Evolutionary conservation across 1,140 invertebrate species (phyloP).

Genomic region (Drosophila mayri): DNA sequence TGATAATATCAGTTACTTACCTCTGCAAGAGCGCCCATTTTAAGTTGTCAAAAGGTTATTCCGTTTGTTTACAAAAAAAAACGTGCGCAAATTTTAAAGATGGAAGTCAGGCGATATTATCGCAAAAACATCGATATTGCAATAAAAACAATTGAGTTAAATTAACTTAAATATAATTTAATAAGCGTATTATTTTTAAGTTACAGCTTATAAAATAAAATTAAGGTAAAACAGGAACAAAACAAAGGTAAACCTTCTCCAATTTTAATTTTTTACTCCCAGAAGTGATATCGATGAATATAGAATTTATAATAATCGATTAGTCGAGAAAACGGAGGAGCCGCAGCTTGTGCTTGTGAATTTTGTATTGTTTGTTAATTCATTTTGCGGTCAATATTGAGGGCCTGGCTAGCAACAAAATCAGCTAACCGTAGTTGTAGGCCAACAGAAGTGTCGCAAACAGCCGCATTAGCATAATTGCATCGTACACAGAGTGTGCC

Average conservation of each 20-base stretch:
- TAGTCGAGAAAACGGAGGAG: conserved; percentile 11
- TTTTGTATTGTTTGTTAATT: conserved; percentile 42
- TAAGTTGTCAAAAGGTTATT: not conserved
- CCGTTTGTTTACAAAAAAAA: conserved; percentile 38
- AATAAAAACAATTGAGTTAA: not conserved
- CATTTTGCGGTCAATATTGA: conserved; percentile 31
- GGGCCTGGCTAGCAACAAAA: conserved; percentile 23
- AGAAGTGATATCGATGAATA: not conserved
- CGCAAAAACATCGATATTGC: not conserved
- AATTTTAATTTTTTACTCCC: not conserved
- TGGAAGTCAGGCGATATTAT: not conserved
- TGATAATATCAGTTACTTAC: conserved; percentile 24
- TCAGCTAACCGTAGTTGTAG: conserved; percentile 33
- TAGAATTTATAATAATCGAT: conserved; percentile 2
- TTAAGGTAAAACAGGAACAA: not conserved
- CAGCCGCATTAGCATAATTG: conserved; percentile 50
- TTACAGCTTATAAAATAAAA: not conserved
- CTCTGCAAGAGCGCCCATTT: conserved; percentile 76
- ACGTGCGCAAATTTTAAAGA: conserved; percentile 29
- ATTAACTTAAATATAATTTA: not conserved
- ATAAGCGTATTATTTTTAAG: not conserved
- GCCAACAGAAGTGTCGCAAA: conserved; percentile 36
- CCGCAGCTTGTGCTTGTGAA: conserved; percentile 25
- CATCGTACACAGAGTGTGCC: conserved; percentile 26
- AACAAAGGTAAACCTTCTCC: too few species aligned